phyloP scores from a whole-genome alignment of 2,888 invertebrate genomes.

The Drosophila nigricruria region DNA sequence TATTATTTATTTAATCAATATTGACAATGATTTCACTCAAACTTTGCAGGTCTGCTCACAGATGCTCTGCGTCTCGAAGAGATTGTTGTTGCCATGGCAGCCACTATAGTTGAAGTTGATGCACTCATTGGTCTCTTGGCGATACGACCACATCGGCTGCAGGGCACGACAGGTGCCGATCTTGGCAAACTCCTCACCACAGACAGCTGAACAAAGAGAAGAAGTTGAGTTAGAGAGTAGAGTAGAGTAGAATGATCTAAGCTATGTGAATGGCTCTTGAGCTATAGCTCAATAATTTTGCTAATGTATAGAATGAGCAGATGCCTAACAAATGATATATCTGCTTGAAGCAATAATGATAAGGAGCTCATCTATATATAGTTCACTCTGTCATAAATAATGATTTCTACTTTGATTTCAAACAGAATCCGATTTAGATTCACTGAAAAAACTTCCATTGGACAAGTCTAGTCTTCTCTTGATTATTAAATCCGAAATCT shows the following conservation, averaged over 20 bases:
- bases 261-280: too few species aligned
- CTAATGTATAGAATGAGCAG: too few species aligned
- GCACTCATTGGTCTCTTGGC: constrained; percentile 86
- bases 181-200: constrained; percentile 62
- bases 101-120: constrained; percentile 90
- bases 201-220: constrained; percentile 37
- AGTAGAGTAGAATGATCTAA: background rate
- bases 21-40: constrained; percentile 12
- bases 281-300: too few species aligned
- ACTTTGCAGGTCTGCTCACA: constrained; percentile 87
- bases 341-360: too few species aligned
- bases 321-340: too few species aligned
- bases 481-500: background rate
- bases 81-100: constrained; percentile 91
- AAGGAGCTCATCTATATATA: background rate
- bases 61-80: constrained; percentile 88
- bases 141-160: constrained; percentile 51
- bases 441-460: too few species aligned
- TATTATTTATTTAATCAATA: background rate
- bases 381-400: background rate
- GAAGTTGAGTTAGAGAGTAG: background rate
- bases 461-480: background rate
- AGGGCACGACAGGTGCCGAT: constrained; percentile 43
- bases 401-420: too few species aligned
- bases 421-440: too few species aligned